Base-by-base conservation (phyloP, 1,140 invertebrate genomes). In the Psix sp. region DNA sequence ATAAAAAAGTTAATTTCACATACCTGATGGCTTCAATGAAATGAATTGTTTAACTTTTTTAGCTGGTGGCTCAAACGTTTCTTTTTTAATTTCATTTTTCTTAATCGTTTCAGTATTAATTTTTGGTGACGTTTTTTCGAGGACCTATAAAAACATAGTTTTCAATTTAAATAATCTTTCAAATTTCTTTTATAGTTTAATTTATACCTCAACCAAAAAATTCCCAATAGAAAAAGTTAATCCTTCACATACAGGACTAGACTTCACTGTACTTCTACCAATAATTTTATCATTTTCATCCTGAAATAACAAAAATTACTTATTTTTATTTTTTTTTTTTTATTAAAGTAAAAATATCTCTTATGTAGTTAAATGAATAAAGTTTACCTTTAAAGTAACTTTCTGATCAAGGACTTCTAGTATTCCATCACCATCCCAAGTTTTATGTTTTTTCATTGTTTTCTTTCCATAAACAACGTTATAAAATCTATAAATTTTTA, bases 371-470 rank as follows among this genome's bases (percentile, higher is more conserved):
- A 59, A 48, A 43, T 13, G 2, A 18, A 51, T 46, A 46, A 57
- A 24, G 7, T 3, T 24, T 79, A 82, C 89, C 83, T 90, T 90
- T 10, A 94, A 82, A 17, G 87, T 83, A 9, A 88, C 89, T 57
- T 57, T 79, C 65, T 89, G 86, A 17, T 84, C 84, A 6, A 51
- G 49, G 20, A 92, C 84, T 77, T 90, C 88, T 10, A 94, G 74
- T 7, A 90, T 80, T 77, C 92, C 93, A 87, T 94, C 93, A 15
- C 89, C 90, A 80, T 93, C 92, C 91, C 91, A 94, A 3, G 90
- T 93, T 84, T 94, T 94, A 77, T 94, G 92, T 83, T 94, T 94
- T 67, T 91, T 91, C 20, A 88, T 90, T 2, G 92, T 91, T 29
- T 88, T 86, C 82, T 93, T 93, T 4, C 91, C 90, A 88, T 91